phyloP scores from a whole-genome alignment of 2,797 vertebrate species.

The Pitangus sulphuratus region DNA sequence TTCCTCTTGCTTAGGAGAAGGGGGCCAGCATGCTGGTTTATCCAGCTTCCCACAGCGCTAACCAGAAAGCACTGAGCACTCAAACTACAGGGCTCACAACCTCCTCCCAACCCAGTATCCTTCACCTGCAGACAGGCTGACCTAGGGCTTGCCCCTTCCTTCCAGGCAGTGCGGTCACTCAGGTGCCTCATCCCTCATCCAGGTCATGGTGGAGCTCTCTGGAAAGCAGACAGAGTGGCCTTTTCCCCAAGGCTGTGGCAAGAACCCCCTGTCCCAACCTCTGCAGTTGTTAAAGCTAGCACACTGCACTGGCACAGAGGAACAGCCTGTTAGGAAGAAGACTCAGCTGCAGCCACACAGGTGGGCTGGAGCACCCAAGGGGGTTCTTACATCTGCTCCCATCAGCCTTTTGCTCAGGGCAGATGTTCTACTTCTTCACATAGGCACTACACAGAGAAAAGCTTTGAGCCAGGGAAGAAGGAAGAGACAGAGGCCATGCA shows the following conservation, averaged over 20 bases:
- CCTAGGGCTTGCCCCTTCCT: not conserved
- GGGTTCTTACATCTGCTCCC: not conserved
- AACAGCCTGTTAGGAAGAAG: rapidly evolving
- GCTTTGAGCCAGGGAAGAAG: not conserved
- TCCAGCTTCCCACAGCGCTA: not conserved
- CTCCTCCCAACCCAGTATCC: not conserved
- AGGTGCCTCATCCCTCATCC: not conserved
- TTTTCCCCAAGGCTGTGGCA: not conserved
- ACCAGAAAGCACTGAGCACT: rapidly evolving
- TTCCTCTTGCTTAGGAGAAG: not conserved
- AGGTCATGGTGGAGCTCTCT: not conserved
- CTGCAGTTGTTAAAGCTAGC: not conserved
- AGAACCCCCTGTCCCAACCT: not conserved
- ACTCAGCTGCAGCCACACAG: rapidly evolving
- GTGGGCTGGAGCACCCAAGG: not conserved
- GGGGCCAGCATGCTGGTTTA: rapidly evolving
- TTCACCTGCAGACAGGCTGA: not conserved
- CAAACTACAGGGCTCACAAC: not conserved
- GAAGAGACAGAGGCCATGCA: not conserved
- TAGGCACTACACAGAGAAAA: not conserved
- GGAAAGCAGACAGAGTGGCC: not conserved
- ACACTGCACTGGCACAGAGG: rapidly evolving
- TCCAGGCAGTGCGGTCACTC: not conserved
- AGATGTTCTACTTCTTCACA: not conserved
- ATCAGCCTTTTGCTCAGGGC: not conserved